phyloP scores from a whole-genome alignment of 2,113 vertebrate species.

The Anarhynchus alexandrinus region DNA sequence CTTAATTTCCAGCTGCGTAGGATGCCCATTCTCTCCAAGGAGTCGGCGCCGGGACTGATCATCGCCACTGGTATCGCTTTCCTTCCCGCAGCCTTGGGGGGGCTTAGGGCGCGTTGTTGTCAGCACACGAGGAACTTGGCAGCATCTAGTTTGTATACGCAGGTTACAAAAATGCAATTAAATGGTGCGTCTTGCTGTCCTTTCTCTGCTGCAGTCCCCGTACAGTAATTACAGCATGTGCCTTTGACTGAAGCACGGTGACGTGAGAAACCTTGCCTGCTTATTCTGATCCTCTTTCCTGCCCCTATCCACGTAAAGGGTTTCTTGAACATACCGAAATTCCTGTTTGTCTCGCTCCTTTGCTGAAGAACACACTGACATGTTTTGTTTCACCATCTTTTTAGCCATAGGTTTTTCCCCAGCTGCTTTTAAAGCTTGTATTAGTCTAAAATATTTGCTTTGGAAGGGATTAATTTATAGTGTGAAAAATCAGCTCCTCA shows the following conservation, averaged over 20 bases:
- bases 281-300: neutral
- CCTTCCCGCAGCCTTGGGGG: rapidly evolving
- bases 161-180: neutral
- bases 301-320: rapidly evolving
- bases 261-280: neutral
- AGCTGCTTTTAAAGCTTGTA: neutral
- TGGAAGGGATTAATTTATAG: neutral
- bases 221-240: neutral
- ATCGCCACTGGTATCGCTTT: constrained; percentile 86
- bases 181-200: neutral
- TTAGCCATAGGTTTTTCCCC: neutral
- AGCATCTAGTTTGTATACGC: neutral
- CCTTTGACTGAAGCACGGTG: neutral
- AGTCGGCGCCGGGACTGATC: constrained; percentile 92
- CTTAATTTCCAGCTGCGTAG: constrained; percentile 92
- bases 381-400: neutral
- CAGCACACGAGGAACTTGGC: neutral
- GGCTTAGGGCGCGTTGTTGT: neutral
- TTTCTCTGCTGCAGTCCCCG: neutral
- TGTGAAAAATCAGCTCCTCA: neutral
- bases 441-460: neutral
- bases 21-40: constrained; percentile 95
- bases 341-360: neutral
- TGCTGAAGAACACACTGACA: neutral
- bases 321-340: neutral